phyloP scores from a whole-genome alignment of 2,888 invertebrate genomes.

The Acleris sparsana region DNA sequence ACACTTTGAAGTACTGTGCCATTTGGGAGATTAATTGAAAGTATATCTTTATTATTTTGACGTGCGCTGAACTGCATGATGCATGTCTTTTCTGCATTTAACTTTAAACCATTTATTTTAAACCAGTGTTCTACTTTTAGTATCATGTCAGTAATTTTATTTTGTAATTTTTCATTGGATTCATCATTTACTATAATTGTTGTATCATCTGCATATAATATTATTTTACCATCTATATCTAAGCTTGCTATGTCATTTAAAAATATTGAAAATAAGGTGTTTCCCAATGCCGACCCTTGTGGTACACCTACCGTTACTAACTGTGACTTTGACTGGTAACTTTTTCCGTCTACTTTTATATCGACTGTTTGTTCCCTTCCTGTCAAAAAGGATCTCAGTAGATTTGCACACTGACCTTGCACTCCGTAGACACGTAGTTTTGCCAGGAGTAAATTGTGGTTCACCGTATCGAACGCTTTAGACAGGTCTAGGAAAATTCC shows the following conservation, averaged over 20 bases:
- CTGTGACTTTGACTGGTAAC: background rate
- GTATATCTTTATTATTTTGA: too few species aligned
- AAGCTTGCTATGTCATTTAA: constrained; percentile 1
- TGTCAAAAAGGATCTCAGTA: background rate
- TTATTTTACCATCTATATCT: background rate
- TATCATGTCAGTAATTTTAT: background rate
- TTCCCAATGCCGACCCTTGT: background rate
- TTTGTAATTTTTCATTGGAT: background rate
- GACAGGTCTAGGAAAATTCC: background rate
- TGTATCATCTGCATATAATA: background rate
- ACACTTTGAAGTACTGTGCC: too few species aligned
- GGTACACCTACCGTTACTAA: background rate
- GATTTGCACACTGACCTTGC: background rate
- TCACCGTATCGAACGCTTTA: background rate
- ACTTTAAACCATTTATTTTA: background rate
- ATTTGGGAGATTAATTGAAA: too few species aligned
- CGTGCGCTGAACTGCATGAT: background rate
- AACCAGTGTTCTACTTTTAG: background rate
- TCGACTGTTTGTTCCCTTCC: background rate
- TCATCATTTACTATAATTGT: background rate
- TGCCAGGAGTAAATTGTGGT: background rate
- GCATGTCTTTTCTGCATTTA: background rate
- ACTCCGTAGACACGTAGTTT: background rate
- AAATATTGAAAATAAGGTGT: background rate
- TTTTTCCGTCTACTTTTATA: background rate